phyloP scores from a whole-genome alignment of 2,797 vertebrate genomes.

The Eleutherodactylus coqui region DNA sequence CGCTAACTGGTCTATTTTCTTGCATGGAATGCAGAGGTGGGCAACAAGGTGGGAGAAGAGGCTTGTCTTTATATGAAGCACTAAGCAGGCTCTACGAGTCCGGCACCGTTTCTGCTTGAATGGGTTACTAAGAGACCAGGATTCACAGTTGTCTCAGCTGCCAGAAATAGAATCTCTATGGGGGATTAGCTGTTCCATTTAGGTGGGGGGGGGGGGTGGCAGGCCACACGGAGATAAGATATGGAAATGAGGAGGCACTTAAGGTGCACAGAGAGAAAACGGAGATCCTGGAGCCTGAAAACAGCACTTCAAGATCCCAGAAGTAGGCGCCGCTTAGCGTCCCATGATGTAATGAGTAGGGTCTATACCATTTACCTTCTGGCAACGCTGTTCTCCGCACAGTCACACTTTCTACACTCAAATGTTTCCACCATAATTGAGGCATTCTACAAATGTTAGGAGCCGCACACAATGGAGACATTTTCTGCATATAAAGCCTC shows the following conservation, averaged over 20 bases:
- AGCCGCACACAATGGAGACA: no score
- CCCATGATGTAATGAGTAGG: no score
- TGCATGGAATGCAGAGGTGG: no score
- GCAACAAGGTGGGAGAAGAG: background rate
- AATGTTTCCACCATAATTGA: no score
- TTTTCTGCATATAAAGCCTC: no score
- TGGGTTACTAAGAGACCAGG: conserved; percentile 30
- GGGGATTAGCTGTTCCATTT: conserved; percentile 55
- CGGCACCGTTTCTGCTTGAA: background rate
- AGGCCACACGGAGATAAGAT: conserved; percentile 24
- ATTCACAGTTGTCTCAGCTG: background rate
- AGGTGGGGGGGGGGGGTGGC: conserved; percentile 14
- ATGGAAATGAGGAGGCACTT: conserved; percentile 10
- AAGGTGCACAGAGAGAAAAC: background rate
- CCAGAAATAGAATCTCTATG: conserved; percentile 39
- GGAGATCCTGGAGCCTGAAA: background rate
- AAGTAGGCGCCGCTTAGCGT: background rate
- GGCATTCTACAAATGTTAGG: no score
- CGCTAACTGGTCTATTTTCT: no score
- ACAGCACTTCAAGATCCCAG: background rate
- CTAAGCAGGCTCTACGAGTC: background rate
- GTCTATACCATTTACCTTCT: no score
- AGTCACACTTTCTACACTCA: no score
- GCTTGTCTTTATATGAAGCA: background rate
- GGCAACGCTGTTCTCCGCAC: no score